Evolutionary conservation across 2,113 vertebrate species (phyloP), one percentile per base, ranked within the genome.

Genomic region (Nettapus auritus): DNA sequence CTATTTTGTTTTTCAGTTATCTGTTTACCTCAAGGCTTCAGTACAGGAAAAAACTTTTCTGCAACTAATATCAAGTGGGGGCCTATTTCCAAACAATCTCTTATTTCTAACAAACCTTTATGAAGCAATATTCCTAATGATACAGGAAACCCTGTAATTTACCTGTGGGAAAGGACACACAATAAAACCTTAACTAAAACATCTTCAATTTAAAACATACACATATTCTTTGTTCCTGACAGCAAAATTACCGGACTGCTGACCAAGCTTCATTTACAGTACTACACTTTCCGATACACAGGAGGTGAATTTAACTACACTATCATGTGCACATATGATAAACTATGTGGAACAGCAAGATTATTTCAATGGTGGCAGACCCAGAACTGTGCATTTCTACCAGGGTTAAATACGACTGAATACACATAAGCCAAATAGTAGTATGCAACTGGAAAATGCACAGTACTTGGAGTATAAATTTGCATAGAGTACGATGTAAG

Each of bases 301-400:
- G 79, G 52, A 86, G 44, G 89, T 86, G 6, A 92, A 67, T 68
- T 90, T 50, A 82, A 28, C 71, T 82, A 70, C 42, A 15, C 36
- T 59, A n/a, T 7, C 73, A 66, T 4, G 62, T 57, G 63, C 31
- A 56, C 4, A 20, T 36, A 13, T 3, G 13, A 60, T 13, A 77
- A 75, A 34, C 60, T 46, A 59, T 0, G 1, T 33, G 33, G 29
- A 82, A 87, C 31, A 91, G 82, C 68, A 80, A 87, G 82, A 92
- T 33, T 60, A 55, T 75, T 82, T 87, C 60, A 67, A n/a, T 22
- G 38, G 53, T 70, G 60, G 55, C 92, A 92, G 85, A 94, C 93
- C 80, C 34, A 85, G 74, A 95, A 97, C 94, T 63, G 59, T 55
- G 93, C 44, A 66, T 84, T 90, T 94, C 71, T 63, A 82, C n/a